These are phyloP conservation scores for Apistogramma diplotaenia DNA, from an alignment of 2,113 vertebrate species.

Conservation along the genomic window DNA sequence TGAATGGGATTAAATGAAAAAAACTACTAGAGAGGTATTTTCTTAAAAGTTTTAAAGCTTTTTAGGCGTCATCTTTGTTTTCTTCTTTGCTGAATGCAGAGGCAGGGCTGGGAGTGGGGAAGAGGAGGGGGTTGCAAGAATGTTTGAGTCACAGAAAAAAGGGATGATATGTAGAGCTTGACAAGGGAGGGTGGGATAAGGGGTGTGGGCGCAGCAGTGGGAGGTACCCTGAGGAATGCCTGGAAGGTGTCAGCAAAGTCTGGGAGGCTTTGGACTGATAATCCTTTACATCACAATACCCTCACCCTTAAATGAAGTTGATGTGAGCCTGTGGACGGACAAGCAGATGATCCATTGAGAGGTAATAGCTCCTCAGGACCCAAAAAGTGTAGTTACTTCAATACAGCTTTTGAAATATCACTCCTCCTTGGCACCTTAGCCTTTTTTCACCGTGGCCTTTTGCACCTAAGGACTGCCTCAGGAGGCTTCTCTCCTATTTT, in stretches of 20 bases:
- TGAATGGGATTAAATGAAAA: background rate
- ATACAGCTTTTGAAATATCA: conserved; percentile 43
- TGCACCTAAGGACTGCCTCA: conserved; percentile 35
- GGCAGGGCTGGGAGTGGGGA: conserved; percentile 29
- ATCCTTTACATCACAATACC: conserved; percentile 48
- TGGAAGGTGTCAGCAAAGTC: conserved; percentile 61
- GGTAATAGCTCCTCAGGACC: conserved; percentile 1
- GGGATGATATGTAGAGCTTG: conserved; percentile 58
- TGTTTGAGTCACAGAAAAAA: conserved; percentile 55
- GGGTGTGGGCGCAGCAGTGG: conserved; percentile 30
- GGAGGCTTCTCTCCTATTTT: conserved; percentile 23
- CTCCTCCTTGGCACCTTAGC: conserved; percentile 24
- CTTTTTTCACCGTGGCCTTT: conserved; percentile 49
- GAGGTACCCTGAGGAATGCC: conserved; percentile 73
- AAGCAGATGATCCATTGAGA: background rate
- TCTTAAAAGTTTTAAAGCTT: conserved; percentile 20
- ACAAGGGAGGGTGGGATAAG: conserved; percentile 47
- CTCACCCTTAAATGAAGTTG: conserved; percentile 17
- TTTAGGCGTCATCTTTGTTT: conserved; percentile 41
- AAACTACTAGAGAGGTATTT: background rate
- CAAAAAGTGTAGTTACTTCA: conserved; percentile 36
- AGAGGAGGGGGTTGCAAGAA: conserved; percentile 44
- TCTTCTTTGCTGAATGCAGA: conserved; percentile 51
- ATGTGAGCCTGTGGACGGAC: background rate
- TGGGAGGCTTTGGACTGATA: conserved; percentile 53